Conservation (phyloP, 2,888 invertebrate genomes). For the Boloria selene region DNA sequence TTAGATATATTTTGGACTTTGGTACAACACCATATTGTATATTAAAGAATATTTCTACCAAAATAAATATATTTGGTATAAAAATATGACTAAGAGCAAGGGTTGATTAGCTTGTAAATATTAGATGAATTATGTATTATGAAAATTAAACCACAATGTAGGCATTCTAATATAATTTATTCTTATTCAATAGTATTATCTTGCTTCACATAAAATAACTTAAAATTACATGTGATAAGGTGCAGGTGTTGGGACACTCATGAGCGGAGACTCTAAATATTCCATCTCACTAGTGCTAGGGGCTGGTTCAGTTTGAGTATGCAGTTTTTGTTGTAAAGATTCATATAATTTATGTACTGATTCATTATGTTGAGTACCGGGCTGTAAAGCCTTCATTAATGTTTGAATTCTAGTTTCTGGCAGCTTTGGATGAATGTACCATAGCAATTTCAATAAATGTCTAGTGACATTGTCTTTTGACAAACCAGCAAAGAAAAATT, state of each 20-base stretch:
- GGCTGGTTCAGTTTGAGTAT: slow-evolving; percentile 85
- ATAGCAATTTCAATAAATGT: slow-evolving; percentile 94
- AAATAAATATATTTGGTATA: too few species aligned
- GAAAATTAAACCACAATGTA: too few species aligned
- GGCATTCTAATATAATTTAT: slow-evolving; percentile 3
- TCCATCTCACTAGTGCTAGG: slow-evolving; percentile 86
- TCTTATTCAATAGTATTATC: background rate
- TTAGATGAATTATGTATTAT: too few species aligned
- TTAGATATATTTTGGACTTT: too few species aligned
- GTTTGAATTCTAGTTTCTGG: slow-evolving; percentile 90
- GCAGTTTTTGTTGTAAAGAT: slow-evolving; percentile 89
- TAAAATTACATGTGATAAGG: slow-evolving; percentile 74
- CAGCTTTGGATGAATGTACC: slow-evolving; percentile 94
- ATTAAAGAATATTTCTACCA: too few species aligned
- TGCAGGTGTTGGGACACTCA: slow-evolving; percentile 91
- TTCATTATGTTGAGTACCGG: slow-evolving; percentile 91
- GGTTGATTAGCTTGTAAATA: too few species aligned
- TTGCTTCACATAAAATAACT: background rate
- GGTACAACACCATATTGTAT: too few species aligned
- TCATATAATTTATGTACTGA: slow-evolving; percentile 91
- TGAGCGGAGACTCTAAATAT: slow-evolving; percentile 90
- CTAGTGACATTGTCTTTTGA: slow-evolving; percentile 95
- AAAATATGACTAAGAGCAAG: too few species aligned
- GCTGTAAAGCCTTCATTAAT: slow-evolving; percentile 90
- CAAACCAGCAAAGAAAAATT: slow-evolving; percentile 95